Evolutionary conservation across 2,113 vertebrate species (phyloP).

Genomic region (Tragelaphus strepsiceros): DNA sequence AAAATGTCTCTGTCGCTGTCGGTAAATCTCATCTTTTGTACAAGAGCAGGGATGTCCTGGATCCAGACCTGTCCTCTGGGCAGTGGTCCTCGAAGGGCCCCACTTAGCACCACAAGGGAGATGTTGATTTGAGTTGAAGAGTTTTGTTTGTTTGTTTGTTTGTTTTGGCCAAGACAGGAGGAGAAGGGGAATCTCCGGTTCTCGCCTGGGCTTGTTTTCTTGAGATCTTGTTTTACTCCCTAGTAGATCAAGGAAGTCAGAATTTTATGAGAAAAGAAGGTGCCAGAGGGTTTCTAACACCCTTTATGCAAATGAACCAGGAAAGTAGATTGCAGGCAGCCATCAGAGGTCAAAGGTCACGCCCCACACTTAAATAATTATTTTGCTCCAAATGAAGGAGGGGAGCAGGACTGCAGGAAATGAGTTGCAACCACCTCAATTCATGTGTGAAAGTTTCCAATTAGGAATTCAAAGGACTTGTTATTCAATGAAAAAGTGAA

Average conservation of each 20-base stretch:
- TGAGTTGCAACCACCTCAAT: neutral
- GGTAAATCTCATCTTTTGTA: neutral
- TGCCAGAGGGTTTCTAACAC: neutral
- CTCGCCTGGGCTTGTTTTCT: neutral
- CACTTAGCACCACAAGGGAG: neutral
- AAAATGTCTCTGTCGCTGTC: neutral
- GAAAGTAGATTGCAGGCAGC: neutral
- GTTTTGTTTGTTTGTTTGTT: neutral
- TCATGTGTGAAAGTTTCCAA: slow-evolving; percentile 47
- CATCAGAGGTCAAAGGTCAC: slow-evolving; percentile 38
- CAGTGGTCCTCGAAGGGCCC: neutral
- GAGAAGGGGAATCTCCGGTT: neutral
- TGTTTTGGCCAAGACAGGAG: neutral
- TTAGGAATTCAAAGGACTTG: slow-evolving; percentile 52
- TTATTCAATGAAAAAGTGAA: slow-evolving; percentile 36
- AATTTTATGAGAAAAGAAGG: neutral
- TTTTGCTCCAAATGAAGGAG: slow-evolving; percentile 36
- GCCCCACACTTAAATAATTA: neutral
- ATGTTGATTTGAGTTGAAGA: neutral
- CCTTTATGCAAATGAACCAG: neutral
- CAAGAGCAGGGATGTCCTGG: neutral
- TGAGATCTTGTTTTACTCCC: neutral
- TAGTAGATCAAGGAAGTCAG: neutral
- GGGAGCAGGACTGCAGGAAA: slow-evolving; percentile 31
- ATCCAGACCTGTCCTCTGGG: neutral